Conservation (phyloP, 2,888 invertebrate species). For the Rugalucina vietnamica region DNA sequence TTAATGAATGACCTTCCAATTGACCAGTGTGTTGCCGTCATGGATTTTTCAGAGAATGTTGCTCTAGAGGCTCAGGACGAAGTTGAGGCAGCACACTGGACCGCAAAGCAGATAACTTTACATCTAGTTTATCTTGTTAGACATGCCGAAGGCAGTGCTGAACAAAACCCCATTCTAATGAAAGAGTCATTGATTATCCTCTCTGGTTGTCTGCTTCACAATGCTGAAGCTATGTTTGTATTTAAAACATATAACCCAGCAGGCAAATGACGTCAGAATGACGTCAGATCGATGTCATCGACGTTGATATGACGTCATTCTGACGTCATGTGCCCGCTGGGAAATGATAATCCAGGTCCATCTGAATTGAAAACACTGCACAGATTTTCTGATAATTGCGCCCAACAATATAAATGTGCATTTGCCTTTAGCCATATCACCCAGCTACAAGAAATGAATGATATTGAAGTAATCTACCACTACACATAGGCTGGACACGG, state of each 20-base stretch:
- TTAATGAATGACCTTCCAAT: conserved; percentile 20
- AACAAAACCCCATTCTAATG: conserved; percentile 2
- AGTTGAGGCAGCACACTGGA: conserved; percentile 40
- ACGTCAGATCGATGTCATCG: too few relatives aligned
- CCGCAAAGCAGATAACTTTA: conserved; percentile 30
- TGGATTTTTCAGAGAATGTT: conserved; percentile 42
- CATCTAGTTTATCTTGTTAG: conserved; percentile 31
- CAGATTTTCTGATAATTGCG: conserved; percentile 36
- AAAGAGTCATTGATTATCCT: conserved; percentile 39
- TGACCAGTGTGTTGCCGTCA: conserved; percentile 28
- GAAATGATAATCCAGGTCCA: conserved; percentile 25
- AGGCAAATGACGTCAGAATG: conserved; percentile 19
- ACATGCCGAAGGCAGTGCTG: conserved; percentile 5
- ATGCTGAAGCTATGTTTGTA: conserved; percentile 22
- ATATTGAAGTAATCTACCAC: conserved; percentile 28
- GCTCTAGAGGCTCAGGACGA: conserved; percentile 29
- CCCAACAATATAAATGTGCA: conserved; percentile 30
- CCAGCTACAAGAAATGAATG: not conserved
- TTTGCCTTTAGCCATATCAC: conserved; percentile 20
- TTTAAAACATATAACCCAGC: conserved; percentile 23
- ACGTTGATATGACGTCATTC: too few relatives aligned
- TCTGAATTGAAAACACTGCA: conserved; percentile 22
- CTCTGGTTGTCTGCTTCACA: conserved; percentile 23
- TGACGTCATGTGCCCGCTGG: too few relatives aligned
- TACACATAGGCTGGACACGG: conserved; percentile 41